phyloP scores from a whole-genome alignment of 92 coral and sea anemone species.

The Parazoanthus darwini region DNA sequence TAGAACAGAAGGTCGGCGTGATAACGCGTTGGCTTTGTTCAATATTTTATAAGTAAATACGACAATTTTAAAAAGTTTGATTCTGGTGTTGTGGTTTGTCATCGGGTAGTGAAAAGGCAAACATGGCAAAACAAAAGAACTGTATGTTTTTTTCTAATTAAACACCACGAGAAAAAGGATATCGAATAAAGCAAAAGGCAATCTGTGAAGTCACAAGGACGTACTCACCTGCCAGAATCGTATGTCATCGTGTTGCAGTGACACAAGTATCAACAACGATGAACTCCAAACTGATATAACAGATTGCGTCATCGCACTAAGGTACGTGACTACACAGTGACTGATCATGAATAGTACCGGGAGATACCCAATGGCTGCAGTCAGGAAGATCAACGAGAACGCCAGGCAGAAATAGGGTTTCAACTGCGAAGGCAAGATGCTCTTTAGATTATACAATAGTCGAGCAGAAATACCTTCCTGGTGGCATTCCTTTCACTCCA shows the following conservation, averaged over 20 bases:
- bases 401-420: slow-evolving; percentile 61
- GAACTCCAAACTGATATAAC: slow-evolving; percentile 63
- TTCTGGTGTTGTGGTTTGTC: no score
- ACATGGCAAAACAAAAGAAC: not conserved
- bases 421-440: slow-evolving; percentile 42
- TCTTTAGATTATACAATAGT: not conserved
- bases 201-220: not conserved
- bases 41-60: no score
- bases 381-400: slow-evolving; percentile 57
- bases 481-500: not conserved
- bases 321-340: slow-evolving; percentile 62
- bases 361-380: slow-evolving; percentile 40
- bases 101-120: no score
- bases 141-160: not conserved
- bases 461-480: not conserved
- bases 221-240: slow-evolving; percentile 69
- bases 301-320: slow-evolving; percentile 61
- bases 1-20: no score
- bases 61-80: no score
- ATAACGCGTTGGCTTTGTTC: no score
- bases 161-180: not conserved
- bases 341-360: slow-evolving; percentile 62
- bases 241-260: slow-evolving; percentile 61
- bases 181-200: not conserved
- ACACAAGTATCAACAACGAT: slow-evolving; percentile 51